Evolutionary conservation across 2,888 invertebrate genomes (phyloP).

Genomic region (Drosophila melanosoma): DNA sequence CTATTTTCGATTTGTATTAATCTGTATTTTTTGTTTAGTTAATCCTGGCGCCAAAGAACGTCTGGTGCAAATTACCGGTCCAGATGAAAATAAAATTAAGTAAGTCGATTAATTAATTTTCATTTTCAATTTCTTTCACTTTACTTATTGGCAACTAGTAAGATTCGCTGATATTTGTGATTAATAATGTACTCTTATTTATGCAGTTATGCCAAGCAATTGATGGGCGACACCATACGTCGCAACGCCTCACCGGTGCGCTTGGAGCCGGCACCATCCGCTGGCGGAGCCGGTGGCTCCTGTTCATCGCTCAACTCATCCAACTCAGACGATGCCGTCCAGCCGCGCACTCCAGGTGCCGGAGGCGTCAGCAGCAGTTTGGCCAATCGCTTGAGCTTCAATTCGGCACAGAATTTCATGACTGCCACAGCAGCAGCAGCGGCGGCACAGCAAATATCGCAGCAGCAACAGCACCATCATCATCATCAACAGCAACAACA

Average conservation of each 20-base stretch:
- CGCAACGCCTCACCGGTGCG: constrained; percentile 97
- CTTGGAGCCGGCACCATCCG: constrained; percentile 86
- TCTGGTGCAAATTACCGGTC: constrained; percentile 97
- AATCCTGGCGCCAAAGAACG: constrained; percentile 97
- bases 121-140: background rate
- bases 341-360: constrained; percentile 77
- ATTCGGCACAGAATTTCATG: constrained; percentile 84
- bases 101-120: constrained; percentile 85
- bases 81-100: constrained; percentile 96
- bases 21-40: constrained; percentile 86
- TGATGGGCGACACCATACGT: constrained; percentile 97
- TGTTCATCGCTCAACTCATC: constrained; percentile 92
- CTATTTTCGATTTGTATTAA: constrained; percentile 11
- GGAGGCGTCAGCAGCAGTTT: constrained; percentile 75
- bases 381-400: constrained; percentile 83
- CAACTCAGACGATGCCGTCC: constrained; percentile 86
- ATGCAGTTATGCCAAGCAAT: constrained; percentile 93
- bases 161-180: background rate
- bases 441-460: constrained; percentile 76
- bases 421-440: constrained; percentile 81
- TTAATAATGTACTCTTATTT: background rate
- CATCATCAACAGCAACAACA: constrained; percentile 66
- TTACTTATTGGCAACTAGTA: background rate
- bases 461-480: constrained; percentile 69
- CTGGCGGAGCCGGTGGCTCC: constrained; percentile 87